Base-by-base conservation (phyloP, 2,888 invertebrate genomes). In the Physocephala rufipes region DNA sequence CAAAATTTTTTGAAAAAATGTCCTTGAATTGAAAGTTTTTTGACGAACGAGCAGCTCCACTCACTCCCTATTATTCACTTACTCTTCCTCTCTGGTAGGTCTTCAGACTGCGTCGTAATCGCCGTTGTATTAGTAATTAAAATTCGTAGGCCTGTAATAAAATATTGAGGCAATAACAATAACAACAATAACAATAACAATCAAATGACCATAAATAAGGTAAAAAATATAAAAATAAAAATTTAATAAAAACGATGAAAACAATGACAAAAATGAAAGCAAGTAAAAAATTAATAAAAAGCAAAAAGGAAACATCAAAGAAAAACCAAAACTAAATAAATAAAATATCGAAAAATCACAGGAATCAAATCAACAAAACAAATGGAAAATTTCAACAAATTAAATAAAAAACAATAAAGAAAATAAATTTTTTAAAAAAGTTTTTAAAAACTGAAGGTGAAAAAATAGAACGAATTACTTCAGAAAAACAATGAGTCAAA, bases 121-220 rank as follows among this genome's bases (percentile, higher is more conserved):
- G 15, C 58, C 26, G 65, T 65, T 73, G 70, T 63, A 49, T 58
- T 59, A 36, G 81, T 77, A 81, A 81, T 84, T 82, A 82, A 82
- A 82, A 82, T 75, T 82, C 83, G 81, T 81, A 82, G 80, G 84
- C 84, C 82, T 82, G 66, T 63, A 67, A 73, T 65, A 64, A 59
- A 74, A 49, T 19, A 21, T 30, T 58, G 12, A 55, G 24, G 13
- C 21, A 3, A 45, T 21, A 65, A 58, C 62, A 73, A 63, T 68
- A 58, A 67, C 30, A 62, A 67, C 49, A 24, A 69, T 4, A 67
- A 13, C 61, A 59, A 62, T 24, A 64, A 28, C n/a, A 45, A 64
- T 24, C 24, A 66, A 59, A 69, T 55, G 21, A 19, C 9, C 16
- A 53, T 21, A 21, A 62, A 21, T 21, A 53, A 53, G 49, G n/a